Conservation (phyloP, 2,113 vertebrate genomes). For the Chlamydotis undulata region DNA sequence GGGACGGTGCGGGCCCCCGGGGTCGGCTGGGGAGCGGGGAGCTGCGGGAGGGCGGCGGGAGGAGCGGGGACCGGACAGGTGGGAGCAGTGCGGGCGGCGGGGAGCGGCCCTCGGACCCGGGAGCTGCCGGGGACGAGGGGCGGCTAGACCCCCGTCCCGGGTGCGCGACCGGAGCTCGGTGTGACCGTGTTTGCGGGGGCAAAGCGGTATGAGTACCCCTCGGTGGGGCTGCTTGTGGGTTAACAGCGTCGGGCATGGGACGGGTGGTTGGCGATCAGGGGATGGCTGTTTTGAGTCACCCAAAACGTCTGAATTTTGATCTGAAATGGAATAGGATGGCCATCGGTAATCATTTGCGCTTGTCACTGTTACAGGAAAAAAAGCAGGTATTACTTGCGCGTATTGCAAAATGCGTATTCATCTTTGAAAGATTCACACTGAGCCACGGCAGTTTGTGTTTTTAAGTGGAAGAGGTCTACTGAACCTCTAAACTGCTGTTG, state of each 20-base stretch:
- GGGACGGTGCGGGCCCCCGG: background rate
- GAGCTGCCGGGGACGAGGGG: background rate
- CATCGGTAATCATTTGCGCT: background rate
- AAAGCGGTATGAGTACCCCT: background rate
- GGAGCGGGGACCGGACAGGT: background rate
- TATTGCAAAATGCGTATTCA: background rate
- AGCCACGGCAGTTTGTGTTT: background rate
- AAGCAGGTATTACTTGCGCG: background rate
- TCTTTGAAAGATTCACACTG: background rate
- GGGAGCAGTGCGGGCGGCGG: background rate
- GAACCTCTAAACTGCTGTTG: background rate
- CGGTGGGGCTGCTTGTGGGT: background rate
- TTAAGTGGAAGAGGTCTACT: background rate
- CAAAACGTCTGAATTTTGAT: background rate
- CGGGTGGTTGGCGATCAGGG: background rate
- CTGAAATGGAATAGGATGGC: background rate
- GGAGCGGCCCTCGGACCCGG: background rate
- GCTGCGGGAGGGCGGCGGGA: background rate
- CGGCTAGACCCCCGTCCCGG: background rate
- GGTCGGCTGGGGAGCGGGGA: background rate
- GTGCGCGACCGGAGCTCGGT: background rate
- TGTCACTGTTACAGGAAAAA: fast-evolving
- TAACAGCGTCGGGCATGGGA: background rate
- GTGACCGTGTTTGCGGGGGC: background rate
- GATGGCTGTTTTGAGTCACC: background rate